These are phyloP conservation scores for Crypturellus tataupa DNA, from an alignment of 2,797 vertebrate species.

Conservation along the genomic window DNA sequence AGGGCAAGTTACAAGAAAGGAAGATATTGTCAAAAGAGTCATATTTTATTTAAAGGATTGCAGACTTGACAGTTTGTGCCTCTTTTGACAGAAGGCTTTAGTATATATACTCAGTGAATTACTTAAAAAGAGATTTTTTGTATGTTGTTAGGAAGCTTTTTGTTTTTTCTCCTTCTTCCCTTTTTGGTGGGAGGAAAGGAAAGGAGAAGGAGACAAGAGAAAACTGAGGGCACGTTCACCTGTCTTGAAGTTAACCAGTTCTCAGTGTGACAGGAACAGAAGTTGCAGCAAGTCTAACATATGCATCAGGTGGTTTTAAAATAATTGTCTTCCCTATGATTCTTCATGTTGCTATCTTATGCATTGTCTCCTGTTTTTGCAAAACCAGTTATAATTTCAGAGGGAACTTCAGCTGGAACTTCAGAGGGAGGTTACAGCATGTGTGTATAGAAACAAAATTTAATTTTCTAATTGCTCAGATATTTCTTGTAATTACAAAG, in stretches of 20 bases:
- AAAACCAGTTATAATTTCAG: not conserved
- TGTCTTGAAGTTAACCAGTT: not conserved
- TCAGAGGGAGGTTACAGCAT: not conserved
- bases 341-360: not conserved
- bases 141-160: not conserved
- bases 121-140: not conserved
- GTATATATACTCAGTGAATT: not conserved
- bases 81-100: not conserved
- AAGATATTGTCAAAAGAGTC: not conserved
- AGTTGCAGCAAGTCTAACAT: not conserved
- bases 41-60: not conserved
- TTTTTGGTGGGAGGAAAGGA: not conserved
- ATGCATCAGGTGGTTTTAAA: not conserved
- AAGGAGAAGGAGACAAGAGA: not conserved
- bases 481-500: not conserved
- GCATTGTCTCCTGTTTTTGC: not conserved
- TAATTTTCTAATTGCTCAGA: not conserved
- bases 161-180: rapidly evolving
- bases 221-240: not conserved
- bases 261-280: not conserved
- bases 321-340: not conserved
- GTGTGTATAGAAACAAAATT: not conserved
- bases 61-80: not conserved
- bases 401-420: not conserved
- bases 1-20: not conserved